Evolutionary conservation across 2,113 vertebrate genomes (phyloP).

Genomic region (Thamnophis sirtalis): DNA sequence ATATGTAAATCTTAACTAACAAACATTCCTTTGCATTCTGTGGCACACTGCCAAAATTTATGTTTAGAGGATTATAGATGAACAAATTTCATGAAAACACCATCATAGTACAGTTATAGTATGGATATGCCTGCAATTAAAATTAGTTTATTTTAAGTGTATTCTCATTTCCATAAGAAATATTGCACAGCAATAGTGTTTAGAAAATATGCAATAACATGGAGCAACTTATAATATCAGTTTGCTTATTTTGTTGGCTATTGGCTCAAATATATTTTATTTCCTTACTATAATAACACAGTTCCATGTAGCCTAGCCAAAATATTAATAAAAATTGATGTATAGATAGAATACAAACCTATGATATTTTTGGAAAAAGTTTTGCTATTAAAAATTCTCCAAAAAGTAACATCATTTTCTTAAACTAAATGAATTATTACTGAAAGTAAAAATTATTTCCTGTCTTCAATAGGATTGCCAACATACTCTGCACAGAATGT

Average conservation of each 20-base stretch:
- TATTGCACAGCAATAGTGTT: neutral
- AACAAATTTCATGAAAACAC: neutral
- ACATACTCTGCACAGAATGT: conserved; percentile 68
- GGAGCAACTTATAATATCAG: neutral
- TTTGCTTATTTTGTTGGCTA: neutral
- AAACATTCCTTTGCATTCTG: neutral
- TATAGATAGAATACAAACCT: neutral
- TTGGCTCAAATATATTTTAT: neutral
- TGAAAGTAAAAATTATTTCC: neutral
- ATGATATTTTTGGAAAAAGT: neutral
- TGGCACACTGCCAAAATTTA: neutral
- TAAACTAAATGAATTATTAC: neutral
- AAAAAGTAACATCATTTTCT: neutral
- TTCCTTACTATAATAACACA: neutral
- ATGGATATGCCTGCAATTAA: neutral
- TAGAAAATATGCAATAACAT: neutral
- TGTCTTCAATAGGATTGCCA: conserved; percentile 41
- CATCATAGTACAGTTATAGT: neutral
- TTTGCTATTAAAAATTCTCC: neutral
- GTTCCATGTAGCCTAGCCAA: neutral
- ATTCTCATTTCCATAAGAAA: neutral
- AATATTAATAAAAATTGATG: neutral
- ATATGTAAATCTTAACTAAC: neutral
- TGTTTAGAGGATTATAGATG: neutral
- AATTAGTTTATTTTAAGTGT: neutral